Conservation (phyloP, 2,113 vertebrate genomes). For the Tupaia tana region DNA sequence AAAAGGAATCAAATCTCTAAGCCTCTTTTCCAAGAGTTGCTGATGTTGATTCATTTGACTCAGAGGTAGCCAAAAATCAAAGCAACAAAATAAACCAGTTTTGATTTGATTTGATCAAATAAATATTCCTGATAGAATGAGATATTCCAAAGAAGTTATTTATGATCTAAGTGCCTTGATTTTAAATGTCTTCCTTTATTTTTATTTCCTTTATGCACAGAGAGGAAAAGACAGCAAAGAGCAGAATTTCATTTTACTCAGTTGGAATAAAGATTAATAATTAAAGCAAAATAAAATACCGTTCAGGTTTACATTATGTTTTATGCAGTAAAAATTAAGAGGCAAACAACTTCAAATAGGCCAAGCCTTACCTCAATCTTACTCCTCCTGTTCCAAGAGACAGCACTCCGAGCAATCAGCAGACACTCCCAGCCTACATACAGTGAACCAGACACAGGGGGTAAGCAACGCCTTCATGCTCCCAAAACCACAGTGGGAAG, state of each 20-base stretch:
- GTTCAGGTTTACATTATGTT: background rate
- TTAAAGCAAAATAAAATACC: background rate
- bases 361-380: conserved; percentile 40
- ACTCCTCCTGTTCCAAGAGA: conserved; percentile 37
- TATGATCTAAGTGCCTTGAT: conserved; percentile 35
- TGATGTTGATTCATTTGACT: conserved; percentile 51
- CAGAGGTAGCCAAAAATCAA: conserved; percentile 56
- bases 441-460: conserved; percentile 23
- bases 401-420: conserved; percentile 12
- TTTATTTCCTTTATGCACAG: conserved; percentile 1
- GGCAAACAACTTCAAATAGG: conserved; percentile 43
- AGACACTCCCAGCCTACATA: conserved; percentile 44
- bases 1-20: conserved; percentile 5
- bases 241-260: conserved; percentile 53
- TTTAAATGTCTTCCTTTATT: conserved; percentile 62
- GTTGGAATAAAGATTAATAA: conserved; percentile 22
- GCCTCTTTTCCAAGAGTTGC: conserved; percentile 31
- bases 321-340: conserved; percentile 50
- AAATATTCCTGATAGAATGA: conserved; percentile 15
- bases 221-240: background rate
- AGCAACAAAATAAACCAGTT: conserved; percentile 51
- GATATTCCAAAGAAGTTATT: conserved; percentile 46
- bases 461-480: conserved; percentile 30
- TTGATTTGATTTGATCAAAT: conserved; percentile 54
- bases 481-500: conserved; percentile 26